Evolutionary conservation across 2,113 vertebrate species (phyloP).

Genomic region (Picathartes gymnocephalus): DNA sequence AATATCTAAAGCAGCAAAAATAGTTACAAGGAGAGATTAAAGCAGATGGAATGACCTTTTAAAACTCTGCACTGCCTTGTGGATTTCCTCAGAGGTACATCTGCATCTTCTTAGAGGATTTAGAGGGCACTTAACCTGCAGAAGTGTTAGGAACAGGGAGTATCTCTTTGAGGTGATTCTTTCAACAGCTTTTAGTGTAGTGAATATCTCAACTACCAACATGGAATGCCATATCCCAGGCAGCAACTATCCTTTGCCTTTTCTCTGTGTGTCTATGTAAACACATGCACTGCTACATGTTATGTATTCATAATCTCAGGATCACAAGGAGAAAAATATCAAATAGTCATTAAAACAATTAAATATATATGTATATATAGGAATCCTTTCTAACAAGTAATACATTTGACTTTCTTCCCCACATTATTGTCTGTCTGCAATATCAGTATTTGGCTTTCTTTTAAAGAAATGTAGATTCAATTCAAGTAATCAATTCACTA

Average conservation of each 20-base stretch:
- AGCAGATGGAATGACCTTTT: background rate
- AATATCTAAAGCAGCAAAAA: background rate
- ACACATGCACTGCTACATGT: background rate
- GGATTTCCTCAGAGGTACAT: background rate
- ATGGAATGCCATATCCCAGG: background rate
- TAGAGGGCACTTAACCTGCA: background rate
- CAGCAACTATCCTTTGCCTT: background rate
- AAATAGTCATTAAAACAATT: background rate
- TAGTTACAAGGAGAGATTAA: background rate
- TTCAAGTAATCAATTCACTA: background rate
- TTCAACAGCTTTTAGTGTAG: background rate
- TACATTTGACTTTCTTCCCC: background rate
- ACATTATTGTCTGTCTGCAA: background rate
- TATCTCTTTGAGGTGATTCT: background rate
- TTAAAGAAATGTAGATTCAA: background rate
- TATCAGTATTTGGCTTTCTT: background rate
- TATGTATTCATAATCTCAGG: background rate
- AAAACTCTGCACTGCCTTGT: background rate
- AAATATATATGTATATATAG: background rate
- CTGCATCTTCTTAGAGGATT: background rate
- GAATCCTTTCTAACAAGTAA: background rate
- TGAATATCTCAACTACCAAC: background rate
- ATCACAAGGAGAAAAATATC: background rate
- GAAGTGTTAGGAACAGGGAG: background rate
- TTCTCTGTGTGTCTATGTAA: background rate